Percentiles rank a stretch among this genome's conserved stretches.
phyloP scores from a whole-genome alignment of 2,888 invertebrate species.

The Syrista parreyssii region DNA sequence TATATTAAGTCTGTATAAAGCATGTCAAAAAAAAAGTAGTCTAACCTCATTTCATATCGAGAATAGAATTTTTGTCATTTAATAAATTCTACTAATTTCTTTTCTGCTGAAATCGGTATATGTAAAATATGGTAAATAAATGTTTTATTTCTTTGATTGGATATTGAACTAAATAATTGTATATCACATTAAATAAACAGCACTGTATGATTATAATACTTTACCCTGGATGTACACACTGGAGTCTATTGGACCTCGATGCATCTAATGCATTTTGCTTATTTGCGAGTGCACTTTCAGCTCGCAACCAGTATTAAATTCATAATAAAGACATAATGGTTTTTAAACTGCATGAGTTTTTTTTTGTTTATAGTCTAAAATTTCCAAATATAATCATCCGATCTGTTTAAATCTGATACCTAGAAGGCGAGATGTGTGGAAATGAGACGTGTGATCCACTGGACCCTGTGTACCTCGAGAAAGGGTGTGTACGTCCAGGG shows the following conservation, averaged over 20 bases:
- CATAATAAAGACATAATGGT: background rate
- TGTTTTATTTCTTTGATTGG: background rate
- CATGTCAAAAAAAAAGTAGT: constrained; percentile 20
- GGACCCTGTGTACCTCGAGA: background rate
- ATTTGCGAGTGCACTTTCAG: background rate
- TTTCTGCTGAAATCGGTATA: background rate
- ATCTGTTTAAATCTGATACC: background rate
- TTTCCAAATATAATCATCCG: background rate
- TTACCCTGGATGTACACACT: background rate
- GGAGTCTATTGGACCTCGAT: background rate
- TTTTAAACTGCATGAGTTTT: background rate
- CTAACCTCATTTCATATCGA: constrained; percentile 22
- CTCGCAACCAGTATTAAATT: background rate
- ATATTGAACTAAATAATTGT: background rate
- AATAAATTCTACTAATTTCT: background rate
- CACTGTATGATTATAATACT: background rate
- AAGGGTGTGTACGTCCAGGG: background rate
- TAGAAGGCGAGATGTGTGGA: background rate
- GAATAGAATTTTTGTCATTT: background rate
- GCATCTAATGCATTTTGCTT: background rate
- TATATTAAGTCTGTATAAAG: background rate
- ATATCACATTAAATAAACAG: background rate
- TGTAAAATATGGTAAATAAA: background rate
- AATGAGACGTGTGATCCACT: background rate
- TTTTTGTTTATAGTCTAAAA: background rate